Percentiles rank a stretch among this genome's conserved stretches.
phyloP scores from a whole-genome alignment of 2,888 invertebrate genomes.

The Neria commutata region DNA sequence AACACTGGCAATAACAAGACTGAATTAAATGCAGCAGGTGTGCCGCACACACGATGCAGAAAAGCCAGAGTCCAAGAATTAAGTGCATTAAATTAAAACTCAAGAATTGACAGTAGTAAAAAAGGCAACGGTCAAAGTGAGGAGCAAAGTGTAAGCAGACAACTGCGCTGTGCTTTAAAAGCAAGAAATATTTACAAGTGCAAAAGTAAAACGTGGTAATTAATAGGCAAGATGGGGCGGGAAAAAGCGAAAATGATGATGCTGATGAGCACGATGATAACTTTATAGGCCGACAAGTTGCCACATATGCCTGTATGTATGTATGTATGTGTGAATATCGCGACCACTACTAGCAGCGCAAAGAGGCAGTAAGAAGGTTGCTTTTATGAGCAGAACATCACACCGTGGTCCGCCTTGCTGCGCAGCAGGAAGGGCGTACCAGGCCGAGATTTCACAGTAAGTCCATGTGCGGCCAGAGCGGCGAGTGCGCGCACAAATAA shows the following conservation, averaged over 20 bases:
- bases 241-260: constrained; percentile 15
- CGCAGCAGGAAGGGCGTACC: no score
- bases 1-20: no score
- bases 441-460: constrained; percentile 25
- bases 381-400: no score
- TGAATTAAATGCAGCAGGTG: constrained; percentile 13
- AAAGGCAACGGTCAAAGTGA: background rate
- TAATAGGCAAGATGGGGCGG: constrained; percentile 39
- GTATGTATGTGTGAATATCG: no score
- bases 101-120: constrained; percentile 8
- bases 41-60: constrained; percentile 5
- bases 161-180: constrained; percentile 13
- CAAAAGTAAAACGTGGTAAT: constrained; percentile 40
- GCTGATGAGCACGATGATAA: no score
- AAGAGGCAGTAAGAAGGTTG: no score
- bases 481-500: constrained; percentile 46
- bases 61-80: constrained; percentile 8
- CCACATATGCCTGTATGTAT: no score
- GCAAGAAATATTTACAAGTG: constrained; percentile 24
- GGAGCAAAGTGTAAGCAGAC: constrained; percentile 24
- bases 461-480: constrained; percentile 17
- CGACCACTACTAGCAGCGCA: no score
- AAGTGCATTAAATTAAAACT: constrained; percentile 28
- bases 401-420: no score
- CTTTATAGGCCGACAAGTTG: no score